Evolutionary conservation across 2,797 vertebrate genomes (phyloP), one percentile per base, ranked within the genome.

Genomic region (Pangasius macronema): DNA sequence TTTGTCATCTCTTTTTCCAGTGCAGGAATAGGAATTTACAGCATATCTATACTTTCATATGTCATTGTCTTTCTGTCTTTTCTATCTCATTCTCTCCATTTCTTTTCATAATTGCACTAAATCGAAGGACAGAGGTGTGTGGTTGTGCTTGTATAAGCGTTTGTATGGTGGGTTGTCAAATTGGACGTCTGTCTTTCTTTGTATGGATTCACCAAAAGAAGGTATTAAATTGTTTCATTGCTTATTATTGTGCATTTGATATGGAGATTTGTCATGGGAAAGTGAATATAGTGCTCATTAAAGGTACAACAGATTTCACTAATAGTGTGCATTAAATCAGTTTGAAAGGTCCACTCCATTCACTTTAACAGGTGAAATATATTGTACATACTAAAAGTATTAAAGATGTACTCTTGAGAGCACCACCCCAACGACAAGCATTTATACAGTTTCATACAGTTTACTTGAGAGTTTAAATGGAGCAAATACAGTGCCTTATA

Each of bases 321-420:
- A 82, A 82, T 65, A 46, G 20, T 65, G 14, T 46, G 27, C 22
- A n/a, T 46, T 42, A 63, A 61, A 81, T 81, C 55, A 59, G 79
- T 59, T 39, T 24, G 30, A 53, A 49, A 75, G n/a, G 8, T 36
- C 33, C 30, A 42, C 5, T 46, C 8, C 7, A 46, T 46, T 82
- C 18, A n/a, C 14, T 11, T 59, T 55, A 80, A 33, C 51, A 24
- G 76, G 18, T 20, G 8, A 79, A 79, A 79, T 77, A 5, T 49
- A 49, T 13, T 33, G 30, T 79, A 20, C 8, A 36, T 22, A 55
- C 7, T 57, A 36, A 79, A 79, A 18, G 22, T 9, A 53, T 7
- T 77, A 55, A 55, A 33, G n/a, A 36, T 18, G 55, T 79, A 36
- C 30, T 57, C 30, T 55, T 79, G 53, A 36, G 4, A 22, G 51